Base-by-base conservation (phyloP, 1,140 invertebrate species). In the Aricia agestis region DNA sequence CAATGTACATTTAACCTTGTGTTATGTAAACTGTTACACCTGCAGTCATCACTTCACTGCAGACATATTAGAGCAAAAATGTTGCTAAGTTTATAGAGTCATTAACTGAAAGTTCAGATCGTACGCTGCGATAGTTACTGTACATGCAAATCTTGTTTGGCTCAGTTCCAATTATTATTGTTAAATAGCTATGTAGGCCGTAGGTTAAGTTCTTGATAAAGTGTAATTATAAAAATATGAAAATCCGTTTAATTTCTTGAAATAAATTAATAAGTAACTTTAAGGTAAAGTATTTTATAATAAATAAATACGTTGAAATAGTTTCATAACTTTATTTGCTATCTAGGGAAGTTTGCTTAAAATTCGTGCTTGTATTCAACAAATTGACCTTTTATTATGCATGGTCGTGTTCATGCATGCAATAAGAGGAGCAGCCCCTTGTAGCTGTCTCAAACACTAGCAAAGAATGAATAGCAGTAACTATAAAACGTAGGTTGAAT, bases 31-130 rank as follows among this genome's bases (percentile, higher is more conserved):
- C 59, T 10, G 18, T 19, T 63, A 19, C 18, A 63, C 19, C 59
- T 63, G 59, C 59, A 63, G 59, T 63, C 58, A 31, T 63, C 19
- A 63, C 59, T 63, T 19, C 59, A 63, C 25, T 63, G 59, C 59
- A 63, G 59, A 19, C 59, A 63, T 63, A 63, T 63, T 63, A 25
- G 18, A 63, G 19, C 18, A 25, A 63, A 63, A 63, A 63, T 63
- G 59, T 63, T 63, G 18, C 10, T 25, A 63, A 63, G 17, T 31
- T 19, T 63, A 63, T 59, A 18, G 6, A 18, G 18, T 59, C 15
- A 59, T 59, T 59, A 19, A 19, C 18, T 25, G 11, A 13, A 52
- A 52, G 10, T 52, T 52, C 3, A 52, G 45, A 19, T 63, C 11
- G 59, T 18, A 63, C 59, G 19, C n/a, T n/a, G n/a, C 18, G 59